A percentile compares a stretch with the other conserved stretches of the same genome.
Evolutionary conservation across 2,888 invertebrate species (phyloP).

Genomic region (Eupithecia insigniata): DNA sequence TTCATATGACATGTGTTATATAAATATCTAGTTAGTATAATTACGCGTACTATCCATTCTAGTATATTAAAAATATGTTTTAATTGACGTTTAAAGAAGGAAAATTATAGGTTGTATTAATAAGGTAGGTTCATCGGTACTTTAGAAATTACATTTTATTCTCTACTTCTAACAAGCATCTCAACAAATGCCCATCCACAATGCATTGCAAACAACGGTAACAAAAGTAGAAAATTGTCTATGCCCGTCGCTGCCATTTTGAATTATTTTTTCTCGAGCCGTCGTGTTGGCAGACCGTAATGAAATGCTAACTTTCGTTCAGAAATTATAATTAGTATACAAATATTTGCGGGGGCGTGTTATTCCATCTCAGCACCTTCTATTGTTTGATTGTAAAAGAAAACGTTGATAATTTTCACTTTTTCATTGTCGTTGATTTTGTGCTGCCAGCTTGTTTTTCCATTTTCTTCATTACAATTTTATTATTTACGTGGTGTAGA

Average conservation of each 20-base stretch:
- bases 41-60: no score
- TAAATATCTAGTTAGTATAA: no score
- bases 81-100: neutral
- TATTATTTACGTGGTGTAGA: no score
- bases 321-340: slow-evolving; percentile 61
- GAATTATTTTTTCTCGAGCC: slow-evolving; percentile 39
- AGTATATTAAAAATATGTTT: no score
- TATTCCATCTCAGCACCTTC: slow-evolving; percentile 43
- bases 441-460: neutral
- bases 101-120: neutral
- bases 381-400: slow-evolving; percentile 18
- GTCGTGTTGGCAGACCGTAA: slow-evolving; percentile 56
- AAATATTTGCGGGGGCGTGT: slow-evolving; percentile 54
- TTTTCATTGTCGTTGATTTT: neutral
- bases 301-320: slow-evolving; percentile 64
- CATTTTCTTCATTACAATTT: neutral
- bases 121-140: no score
- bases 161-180: neutral
- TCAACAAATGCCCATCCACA: slow-evolving; percentile 3
- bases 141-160: no score
- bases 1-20: neutral
- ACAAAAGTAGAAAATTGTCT: slow-evolving; percentile 22
- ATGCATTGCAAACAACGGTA: slow-evolving; percentile 7
- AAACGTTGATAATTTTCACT: neutral
- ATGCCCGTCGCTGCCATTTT: slow-evolving; percentile 37